phyloP scores from a whole-genome alignment of 1,140 invertebrate genomes.

The Carcinoscorpius rotundicauda region DNA sequence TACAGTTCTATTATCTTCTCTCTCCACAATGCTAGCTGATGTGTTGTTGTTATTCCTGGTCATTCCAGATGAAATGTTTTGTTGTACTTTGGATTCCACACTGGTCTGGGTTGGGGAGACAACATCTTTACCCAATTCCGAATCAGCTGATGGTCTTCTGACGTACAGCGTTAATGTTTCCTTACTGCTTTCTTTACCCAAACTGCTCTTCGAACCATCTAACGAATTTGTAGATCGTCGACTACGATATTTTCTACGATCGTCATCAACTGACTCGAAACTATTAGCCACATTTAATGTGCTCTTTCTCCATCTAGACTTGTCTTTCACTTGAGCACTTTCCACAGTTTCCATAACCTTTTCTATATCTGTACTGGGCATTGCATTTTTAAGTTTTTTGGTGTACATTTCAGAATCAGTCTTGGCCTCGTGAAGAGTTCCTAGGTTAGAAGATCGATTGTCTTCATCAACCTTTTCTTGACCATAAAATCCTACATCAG shows the following conservation, averaged over 20 bases:
- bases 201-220: no score
- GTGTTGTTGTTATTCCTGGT: no score
- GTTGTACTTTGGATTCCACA: neutral
- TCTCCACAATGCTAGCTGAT: no score
- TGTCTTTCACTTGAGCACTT: constrained; percentile 53
- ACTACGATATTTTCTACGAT: constrained; percentile 13
- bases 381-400: constrained; percentile 36
- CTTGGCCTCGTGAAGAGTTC: constrained; percentile 54
- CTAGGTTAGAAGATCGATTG: constrained; percentile 50
- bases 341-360: constrained; percentile 73
- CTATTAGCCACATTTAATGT: constrained; percentile 49
- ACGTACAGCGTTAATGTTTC: neutral
- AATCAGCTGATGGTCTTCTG: constrained; percentile 1
- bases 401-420: constrained; percentile 17
- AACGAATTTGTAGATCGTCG: neutral
- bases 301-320: constrained; percentile 60
- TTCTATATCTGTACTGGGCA: constrained; percentile 69
- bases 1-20: no score
- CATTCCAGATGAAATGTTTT: neutral
- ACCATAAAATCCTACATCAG: constrained; percentile 3
- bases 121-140: constrained; percentile 7
- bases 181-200: neutral
- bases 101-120: neutral
- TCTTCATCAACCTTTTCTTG: constrained; percentile 39
- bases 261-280: constrained; percentile 34